A percentile compares a stretch with the other conserved stretches of the same genome.
phyloP scores from a whole-genome alignment of 1,140 invertebrate genomes.

The Lasioglossum baleicum region DNA sequence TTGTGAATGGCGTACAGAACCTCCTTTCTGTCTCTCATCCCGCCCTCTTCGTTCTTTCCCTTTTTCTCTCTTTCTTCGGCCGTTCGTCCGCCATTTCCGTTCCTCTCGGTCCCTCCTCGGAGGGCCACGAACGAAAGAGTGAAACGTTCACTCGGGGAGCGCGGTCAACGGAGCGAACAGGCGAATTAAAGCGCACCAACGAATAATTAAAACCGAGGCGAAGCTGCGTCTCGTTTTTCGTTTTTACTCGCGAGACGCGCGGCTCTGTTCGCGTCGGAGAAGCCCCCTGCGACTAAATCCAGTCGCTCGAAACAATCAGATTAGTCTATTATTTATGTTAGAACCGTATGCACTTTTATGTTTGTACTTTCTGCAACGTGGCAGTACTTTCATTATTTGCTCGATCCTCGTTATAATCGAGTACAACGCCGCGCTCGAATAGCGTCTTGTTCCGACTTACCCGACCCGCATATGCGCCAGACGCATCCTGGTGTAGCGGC shows the following conservation, averaged over 20 bases:
- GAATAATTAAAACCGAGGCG: conserved; percentile 19
- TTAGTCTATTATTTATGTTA: no score
- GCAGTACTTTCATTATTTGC: conserved; percentile 10
- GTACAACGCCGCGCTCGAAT: background rate
- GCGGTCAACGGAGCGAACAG: conserved; percentile 53
- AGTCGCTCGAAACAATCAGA: no score
- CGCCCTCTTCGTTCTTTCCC: background rate
- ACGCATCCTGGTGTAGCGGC: conserved; percentile 25
- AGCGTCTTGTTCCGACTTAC: conserved; percentile 26
- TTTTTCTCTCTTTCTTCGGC: conserved; percentile 1
- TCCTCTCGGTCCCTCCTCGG: background rate
- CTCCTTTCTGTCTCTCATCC: conserved; percentile 29
- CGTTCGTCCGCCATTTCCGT: background rate
- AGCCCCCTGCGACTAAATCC: no score
- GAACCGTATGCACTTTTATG: no score
- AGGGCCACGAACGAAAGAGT: background rate
- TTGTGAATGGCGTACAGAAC: conserved; percentile 24
- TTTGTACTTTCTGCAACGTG: no score
- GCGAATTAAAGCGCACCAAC: conserved; percentile 58
- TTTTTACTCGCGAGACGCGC: no score
- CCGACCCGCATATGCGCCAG: conserved; percentile 38
- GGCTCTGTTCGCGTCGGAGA: no score
- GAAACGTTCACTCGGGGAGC: conserved; percentile 35
- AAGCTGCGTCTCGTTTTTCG: no score
- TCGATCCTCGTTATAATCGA: conserved; percentile 5